Percentiles rank a stretch among this genome's conserved stretches.
phyloP scores from a whole-genome alignment of 2,113 vertebrate genomes.

The Dunckerocampus dactyliophorus region DNA sequence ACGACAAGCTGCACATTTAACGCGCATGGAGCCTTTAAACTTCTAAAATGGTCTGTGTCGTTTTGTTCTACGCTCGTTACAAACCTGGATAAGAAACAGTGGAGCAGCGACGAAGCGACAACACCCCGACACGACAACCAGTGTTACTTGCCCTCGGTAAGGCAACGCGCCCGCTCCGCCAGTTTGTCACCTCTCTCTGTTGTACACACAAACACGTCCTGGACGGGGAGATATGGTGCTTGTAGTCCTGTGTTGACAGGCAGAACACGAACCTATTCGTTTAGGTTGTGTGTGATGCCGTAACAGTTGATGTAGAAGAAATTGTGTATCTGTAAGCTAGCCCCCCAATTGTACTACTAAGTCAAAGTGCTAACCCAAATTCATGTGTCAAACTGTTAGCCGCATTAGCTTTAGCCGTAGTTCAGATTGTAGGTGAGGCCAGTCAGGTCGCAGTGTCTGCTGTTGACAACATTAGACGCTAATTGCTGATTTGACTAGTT shows the following conservation, averaged over 20 bases:
- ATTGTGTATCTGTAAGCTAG: not conserved
- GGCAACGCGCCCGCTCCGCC: constrained; percentile 21
- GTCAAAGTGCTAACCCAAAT: constrained; percentile 22
- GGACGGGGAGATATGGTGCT: constrained; percentile 16
- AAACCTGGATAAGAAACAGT: constrained; percentile 64
- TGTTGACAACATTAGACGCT: not conserved
- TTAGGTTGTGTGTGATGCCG: not conserved
- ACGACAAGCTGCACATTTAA: constrained; percentile 1
- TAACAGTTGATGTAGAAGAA: not conserved
- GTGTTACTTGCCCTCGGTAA: constrained; percentile 48
- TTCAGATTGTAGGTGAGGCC: constrained; percentile 21
- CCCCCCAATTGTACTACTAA: constrained; percentile 13
- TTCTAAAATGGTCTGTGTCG: constrained; percentile 58
- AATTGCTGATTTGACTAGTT: constrained; percentile 15
- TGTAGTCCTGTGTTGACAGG: constrained; percentile 19
- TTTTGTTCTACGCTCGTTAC: constrained; percentile 45
- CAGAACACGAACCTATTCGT: not conserved
- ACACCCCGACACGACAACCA: constrained; percentile 49
- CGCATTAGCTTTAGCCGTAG: constrained; percentile 46
- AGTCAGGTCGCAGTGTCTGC: constrained; percentile 22
- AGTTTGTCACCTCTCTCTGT: constrained; percentile 16
- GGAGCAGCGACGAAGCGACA: constrained; percentile 53
- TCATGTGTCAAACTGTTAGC: constrained; percentile 40
- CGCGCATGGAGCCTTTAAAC: not conserved
- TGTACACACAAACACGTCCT: constrained; percentile 11